A percentile compares a stretch with the other conserved stretches of the same genome.
These are phyloP conservation scores for Crotalus viridis DNA, from an alignment of 2,113 vertebrate species.

Conservation along the genomic window DNA sequence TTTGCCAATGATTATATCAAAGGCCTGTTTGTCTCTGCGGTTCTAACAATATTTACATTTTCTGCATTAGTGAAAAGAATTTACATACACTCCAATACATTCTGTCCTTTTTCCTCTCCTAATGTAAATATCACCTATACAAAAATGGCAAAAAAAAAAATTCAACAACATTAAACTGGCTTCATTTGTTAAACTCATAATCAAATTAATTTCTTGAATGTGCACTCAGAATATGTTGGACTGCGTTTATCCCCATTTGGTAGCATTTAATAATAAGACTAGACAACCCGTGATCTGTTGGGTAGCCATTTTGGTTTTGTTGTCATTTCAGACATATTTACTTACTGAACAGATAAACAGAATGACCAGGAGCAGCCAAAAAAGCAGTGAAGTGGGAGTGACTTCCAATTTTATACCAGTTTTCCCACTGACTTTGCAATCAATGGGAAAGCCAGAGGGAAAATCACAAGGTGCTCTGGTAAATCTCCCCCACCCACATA, in stretches of 20 bases:
- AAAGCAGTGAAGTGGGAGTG: no score
- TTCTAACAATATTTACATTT: constrained; percentile 24
- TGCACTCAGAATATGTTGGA: constrained; percentile 1
- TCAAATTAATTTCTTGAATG: constrained; percentile 27
- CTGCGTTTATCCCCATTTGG: not conserved
- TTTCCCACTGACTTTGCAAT: no score
- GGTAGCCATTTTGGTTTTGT: no score
- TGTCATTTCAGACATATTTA: no score
- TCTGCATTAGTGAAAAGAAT: not conserved
- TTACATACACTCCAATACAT: constrained; percentile 23
- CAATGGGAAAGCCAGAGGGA: no score
- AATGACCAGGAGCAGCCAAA: no score
- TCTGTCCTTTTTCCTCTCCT: constrained; percentile 14
- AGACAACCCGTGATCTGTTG: no score
- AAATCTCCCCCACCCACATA: no score
- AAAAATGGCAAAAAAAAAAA: constrained; percentile 33
- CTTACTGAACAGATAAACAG: no score
- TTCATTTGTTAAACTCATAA: constrained; percentile 51
- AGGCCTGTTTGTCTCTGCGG: not conserved
- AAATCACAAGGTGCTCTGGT: no score
- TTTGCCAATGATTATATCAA: constrained; percentile 10
- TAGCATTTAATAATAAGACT: not conserved
- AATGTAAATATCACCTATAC: constrained; percentile 50
- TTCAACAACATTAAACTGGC: constrained; percentile 55
- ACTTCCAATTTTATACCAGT: no score